Conservation (phyloP, 1,140 invertebrate species). For the Cyclargus thomasi region DNA sequence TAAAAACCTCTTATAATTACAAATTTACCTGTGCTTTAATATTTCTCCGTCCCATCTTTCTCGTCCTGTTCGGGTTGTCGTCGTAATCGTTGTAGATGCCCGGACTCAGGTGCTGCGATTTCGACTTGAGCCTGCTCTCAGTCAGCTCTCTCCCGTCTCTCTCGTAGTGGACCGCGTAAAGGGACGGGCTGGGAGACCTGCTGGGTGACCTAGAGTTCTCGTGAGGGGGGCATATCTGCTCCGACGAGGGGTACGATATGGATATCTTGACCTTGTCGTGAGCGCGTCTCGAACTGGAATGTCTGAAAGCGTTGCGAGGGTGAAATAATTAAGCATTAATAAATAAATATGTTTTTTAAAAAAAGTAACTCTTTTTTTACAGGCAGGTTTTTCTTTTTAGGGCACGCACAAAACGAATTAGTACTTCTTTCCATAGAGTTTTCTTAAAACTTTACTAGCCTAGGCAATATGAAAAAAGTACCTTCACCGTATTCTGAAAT, state of each 20-base stretch:
- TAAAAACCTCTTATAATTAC: too few relatives aligned
- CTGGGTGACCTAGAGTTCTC: slow-evolving; percentile 61
- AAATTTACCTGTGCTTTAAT: slow-evolving; percentile 82
- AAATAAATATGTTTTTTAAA: too few relatives aligned
- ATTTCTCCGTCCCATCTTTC: slow-evolving; percentile 87
- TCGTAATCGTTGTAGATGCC: slow-evolving; percentile 74
- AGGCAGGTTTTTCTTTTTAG: too few relatives aligned
- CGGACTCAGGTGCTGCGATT: slow-evolving; percentile 45
- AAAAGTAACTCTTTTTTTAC: too few relatives aligned
- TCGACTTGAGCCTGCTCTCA: slow-evolving; percentile 47
- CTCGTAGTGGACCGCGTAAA: slow-evolving; percentile 79
- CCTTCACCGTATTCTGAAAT: too few relatives aligned
- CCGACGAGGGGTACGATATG: slow-evolving; percentile 87
- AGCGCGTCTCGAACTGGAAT: slow-evolving; percentile 76
- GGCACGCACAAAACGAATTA: too few relatives aligned
- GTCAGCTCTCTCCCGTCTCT: slow-evolving; percentile 72
- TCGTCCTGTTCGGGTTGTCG: slow-evolving; percentile 78
- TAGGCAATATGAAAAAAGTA: too few relatives aligned
- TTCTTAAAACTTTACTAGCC: too few relatives aligned
- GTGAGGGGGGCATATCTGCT: slow-evolving; percentile 78
- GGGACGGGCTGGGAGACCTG: slow-evolving; percentile 62
- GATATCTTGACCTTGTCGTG: slow-evolving; percentile 88
- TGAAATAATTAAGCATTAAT: too few relatives aligned
- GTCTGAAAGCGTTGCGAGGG: too few relatives aligned
- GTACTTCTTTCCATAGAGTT: too few relatives aligned